These are phyloP conservation scores for Xanthostigma xanthostigma DNA, from an alignment of 2,888 invertebrate species.

Conservation along the genomic window DNA sequence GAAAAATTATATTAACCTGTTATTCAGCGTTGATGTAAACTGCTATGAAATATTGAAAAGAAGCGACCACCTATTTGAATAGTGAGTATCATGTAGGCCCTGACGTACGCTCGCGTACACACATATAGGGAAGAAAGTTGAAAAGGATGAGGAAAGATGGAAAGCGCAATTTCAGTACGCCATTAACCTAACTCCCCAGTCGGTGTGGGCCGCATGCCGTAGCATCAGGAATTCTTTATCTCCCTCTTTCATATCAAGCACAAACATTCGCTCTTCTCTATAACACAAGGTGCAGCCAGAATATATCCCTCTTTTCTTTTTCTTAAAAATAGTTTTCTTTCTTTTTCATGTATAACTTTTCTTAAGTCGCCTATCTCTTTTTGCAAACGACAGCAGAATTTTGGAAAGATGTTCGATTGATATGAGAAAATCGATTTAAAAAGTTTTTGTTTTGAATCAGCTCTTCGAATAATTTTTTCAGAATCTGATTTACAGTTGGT, in stretches of 20 bases:
- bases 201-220: slow-evolving; percentile 36
- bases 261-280: slow-evolving; percentile 14
- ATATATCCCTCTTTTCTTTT: neutral
- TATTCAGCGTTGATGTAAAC: too few species aligned
- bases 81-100: slow-evolving; percentile 16
- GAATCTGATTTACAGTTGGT: too few species aligned
- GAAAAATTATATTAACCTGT: too few species aligned
- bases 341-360: neutral
- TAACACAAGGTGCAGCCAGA: slow-evolving; percentile 12
- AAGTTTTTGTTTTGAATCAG: too few species aligned
- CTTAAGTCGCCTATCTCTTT: neutral
- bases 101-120: slow-evolving; percentile 13
- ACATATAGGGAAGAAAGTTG: slow-evolving; percentile 29
- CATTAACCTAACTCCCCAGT: slow-evolving; percentile 45
- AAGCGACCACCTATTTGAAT: too few species aligned
- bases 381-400: slow-evolving; percentile 2
- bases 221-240: slow-evolving; percentile 12
- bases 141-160: slow-evolving; percentile 41
- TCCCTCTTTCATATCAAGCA: slow-evolving; percentile 11
- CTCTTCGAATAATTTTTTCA: too few species aligned
- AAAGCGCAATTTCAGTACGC: slow-evolving; percentile 57
- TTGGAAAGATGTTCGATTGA: slow-evolving; percentile 6
- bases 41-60: too few species aligned
- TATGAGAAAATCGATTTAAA: neutral
- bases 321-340: neutral